Conservation (phyloP, 2,888 invertebrate genomes). For the Bembecia ichneumoniformis region DNA sequence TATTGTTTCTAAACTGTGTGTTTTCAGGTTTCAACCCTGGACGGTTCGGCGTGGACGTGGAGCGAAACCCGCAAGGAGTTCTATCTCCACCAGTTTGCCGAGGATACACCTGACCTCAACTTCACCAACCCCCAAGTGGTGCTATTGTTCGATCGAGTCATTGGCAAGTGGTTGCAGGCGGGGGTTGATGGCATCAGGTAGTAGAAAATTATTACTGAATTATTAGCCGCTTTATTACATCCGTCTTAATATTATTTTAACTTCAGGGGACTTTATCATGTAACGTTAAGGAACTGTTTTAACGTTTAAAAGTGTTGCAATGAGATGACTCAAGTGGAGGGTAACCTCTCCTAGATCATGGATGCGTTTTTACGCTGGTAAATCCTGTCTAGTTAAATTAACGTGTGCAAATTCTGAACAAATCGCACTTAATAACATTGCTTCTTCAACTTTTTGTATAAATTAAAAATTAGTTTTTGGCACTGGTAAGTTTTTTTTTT, state of each 20-base stretch:
- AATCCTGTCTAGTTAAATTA: too few species aligned
- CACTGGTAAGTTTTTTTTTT: too few species aligned
- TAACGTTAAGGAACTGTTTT: too few species aligned
- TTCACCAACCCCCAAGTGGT: constrained; percentile 79
- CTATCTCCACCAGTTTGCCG: constrained; percentile 83
- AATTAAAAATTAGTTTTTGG: too few species aligned
- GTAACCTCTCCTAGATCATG: too few species aligned
- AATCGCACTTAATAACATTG: too few species aligned
- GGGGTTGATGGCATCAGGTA: constrained; percentile 87
- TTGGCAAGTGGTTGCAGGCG: constrained; percentile 79
- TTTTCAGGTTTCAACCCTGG: constrained; percentile 35
- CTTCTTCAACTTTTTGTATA: too few species aligned
- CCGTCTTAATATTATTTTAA: background rate
- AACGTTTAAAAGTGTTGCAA: too few species aligned
- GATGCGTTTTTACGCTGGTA: too few species aligned
- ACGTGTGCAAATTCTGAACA: too few species aligned
- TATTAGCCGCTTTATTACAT: too few species aligned
- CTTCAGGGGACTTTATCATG: background rate
- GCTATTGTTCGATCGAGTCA: constrained; percentile 75
- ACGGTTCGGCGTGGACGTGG: constrained; percentile 80
- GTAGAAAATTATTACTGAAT: constrained; percentile 5
- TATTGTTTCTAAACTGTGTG: background rate
- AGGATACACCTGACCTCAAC: constrained; percentile 84
- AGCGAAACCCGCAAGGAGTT: constrained; percentile 75
- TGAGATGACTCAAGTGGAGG: too few species aligned